Conservation (phyloP, 2,888 invertebrate genomes). For the Metalampra italica region DNA sequence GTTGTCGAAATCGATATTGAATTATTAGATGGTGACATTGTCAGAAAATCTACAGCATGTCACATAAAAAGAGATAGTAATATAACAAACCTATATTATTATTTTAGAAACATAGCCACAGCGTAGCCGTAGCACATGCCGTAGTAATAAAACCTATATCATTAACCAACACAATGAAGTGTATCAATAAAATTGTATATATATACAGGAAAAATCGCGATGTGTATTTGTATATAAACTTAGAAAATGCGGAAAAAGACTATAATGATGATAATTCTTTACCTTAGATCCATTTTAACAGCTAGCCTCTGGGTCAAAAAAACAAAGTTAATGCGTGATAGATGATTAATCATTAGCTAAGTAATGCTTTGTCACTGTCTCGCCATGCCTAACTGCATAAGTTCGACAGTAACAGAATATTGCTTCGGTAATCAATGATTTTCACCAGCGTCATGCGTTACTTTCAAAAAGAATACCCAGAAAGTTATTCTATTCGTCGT, state of each 20-base stretch:
- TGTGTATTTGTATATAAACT: slow-evolving; percentile 59
- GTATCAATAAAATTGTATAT: not conserved
- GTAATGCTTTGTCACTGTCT: too few relatives aligned
- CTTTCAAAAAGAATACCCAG: too few relatives aligned
- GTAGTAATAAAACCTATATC: not conserved
- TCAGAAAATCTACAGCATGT: not conserved
- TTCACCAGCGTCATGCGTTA: too few relatives aligned
- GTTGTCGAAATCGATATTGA: not conserved
- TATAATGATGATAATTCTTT: slow-evolving; percentile 25
- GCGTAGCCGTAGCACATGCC: not conserved
- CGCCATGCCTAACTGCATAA: too few relatives aligned
- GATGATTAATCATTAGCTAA: not conserved
- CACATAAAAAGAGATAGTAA: not conserved
- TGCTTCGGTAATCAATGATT: too few relatives aligned
- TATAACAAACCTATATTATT: not conserved
- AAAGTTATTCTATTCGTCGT: too few relatives aligned
- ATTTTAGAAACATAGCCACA: not conserved
- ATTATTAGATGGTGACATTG: not conserved
- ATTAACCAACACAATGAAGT: not conserved
- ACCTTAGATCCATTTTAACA: slow-evolving; percentile 16
- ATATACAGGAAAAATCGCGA: slow-evolving; percentile 21
- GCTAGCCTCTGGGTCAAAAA: slow-evolving; percentile 12
- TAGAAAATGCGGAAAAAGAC: slow-evolving; percentile 54
- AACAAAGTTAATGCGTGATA: not conserved
- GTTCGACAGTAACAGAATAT: too few relatives aligned